Evolutionary conservation across 1,140 invertebrate species (phyloP).

Genomic region (Chironomus tepperi): DNA sequence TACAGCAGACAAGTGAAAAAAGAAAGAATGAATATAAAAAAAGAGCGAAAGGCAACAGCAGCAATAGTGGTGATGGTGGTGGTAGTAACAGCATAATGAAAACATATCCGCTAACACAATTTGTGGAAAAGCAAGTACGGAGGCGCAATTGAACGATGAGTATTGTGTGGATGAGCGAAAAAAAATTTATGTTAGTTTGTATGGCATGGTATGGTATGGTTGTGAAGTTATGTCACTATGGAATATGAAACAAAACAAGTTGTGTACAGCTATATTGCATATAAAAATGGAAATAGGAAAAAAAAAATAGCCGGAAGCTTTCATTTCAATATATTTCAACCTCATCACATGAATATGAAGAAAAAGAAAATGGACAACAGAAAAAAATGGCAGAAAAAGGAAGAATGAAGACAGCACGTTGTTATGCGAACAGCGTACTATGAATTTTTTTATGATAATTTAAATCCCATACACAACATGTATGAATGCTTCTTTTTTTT

Average conservation of each 20-base stretch:
- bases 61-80: background rate
- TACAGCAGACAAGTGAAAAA: background rate
- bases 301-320: slow-evolving; percentile 6
- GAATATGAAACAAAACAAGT: background rate
- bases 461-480: background rate
- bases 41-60: background rate
- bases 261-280: background rate
- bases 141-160: background rate
- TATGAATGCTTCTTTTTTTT: background rate
- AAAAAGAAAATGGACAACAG: background rate
- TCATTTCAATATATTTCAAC: background rate
- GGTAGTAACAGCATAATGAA: slow-evolving; percentile 7
- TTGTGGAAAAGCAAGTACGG: background rate
- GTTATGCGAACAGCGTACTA: background rate
- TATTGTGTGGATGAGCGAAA: background rate
- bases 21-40: no score
- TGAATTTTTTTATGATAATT: slow-evolving; percentile 3
- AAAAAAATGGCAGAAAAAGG: no score
- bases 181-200: background rate
- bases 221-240: slow-evolving; percentile 6
- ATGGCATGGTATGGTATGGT: background rate
- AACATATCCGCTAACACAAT: slow-evolving; percentile 7
- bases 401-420: background rate
- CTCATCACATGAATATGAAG: background rate
- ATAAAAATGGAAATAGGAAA: background rate